Evolutionary conservation across 2,113 vertebrate genomes (phyloP), one percentile per base, ranked within the genome.

Genomic region (Grammomys dolichurus): DNA sequence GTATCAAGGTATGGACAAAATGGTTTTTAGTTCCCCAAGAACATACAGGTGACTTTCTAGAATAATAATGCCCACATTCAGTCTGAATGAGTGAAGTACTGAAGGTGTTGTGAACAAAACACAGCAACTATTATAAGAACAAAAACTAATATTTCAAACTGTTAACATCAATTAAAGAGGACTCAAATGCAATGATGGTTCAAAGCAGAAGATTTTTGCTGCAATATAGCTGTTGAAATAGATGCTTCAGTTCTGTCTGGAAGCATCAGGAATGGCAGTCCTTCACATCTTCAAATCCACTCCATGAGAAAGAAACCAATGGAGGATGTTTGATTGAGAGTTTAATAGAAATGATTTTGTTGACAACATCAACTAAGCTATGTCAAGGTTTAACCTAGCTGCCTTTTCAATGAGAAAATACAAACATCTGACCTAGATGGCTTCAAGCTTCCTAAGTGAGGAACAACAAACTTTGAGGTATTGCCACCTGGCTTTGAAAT

Each of bases 1-100:
- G 33, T 76, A 87, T 91, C 54, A 78, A 33, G 82, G n/a, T 93
- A 94, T 65, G 75, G 78, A 72, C 51, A 89, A 90, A 92, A 81
- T 60, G 87, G 31, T 72, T 46, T 88, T 48, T 63, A 48, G 89
- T 54, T 96, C 46, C 5, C 12, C 72, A 33, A 91, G 26, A 58
- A 67, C 82, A 89, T 43, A 51, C 43, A 11, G 26, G 56, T 58
- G 87, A 63, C 19, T 65, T 93, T 87, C 65, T 90, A 63, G 43
- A 94, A 82, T 36, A 81, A 1, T 19, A 89, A 43, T 87, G 46
- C 58, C 36, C 90, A 81, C 36, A 87, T 76, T 51, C 69, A 28
- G 24, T 75, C 65, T 89, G 36, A 86, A n/a, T 31, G 69, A 95
- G 13, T 56, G 33, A 24, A 77, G 89, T 93, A 43, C 82, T 5